Conservation (phyloP, 2,113 vertebrate species). For the Chroicocephalus ridibundus region DNA sequence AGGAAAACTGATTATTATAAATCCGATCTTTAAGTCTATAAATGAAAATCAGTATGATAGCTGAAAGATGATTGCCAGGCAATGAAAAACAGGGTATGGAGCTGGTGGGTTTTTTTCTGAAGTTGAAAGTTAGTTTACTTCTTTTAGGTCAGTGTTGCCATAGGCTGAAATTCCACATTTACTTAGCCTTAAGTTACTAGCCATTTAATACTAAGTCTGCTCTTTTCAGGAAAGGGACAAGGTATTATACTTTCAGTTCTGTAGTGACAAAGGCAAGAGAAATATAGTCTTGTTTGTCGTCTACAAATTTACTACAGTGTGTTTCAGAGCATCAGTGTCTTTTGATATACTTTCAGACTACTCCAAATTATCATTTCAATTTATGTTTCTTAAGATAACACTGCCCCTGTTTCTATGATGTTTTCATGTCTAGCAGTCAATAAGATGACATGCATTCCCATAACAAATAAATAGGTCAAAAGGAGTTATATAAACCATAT, state of each 20-base stretch:
- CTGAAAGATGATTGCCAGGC: background rate
- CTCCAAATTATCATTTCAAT: background rate
- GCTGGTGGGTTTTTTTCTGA: fast-evolving
- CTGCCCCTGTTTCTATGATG: background rate
- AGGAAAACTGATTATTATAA: background rate
- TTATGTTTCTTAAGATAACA: background rate
- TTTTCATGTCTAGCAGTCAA: background rate
- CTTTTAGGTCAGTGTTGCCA: background rate
- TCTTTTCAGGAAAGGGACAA: background rate
- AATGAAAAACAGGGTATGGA: background rate
- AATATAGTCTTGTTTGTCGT: background rate
- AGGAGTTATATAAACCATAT: background rate
- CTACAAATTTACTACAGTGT: background rate
- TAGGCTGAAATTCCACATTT: background rate
- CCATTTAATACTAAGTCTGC: background rate
- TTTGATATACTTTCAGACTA: background rate
- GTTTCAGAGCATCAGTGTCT: background rate
- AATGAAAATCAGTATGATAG: background rate
- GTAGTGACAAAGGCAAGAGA: background rate
- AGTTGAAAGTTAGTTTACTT: background rate
- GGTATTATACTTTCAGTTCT: background rate
- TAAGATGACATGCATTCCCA: background rate
- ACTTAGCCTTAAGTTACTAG: background rate
- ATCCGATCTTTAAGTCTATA: background rate
- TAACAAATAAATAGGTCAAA: background rate